Percentiles rank a stretch among this genome's conserved stretches.
Evolutionary conservation across 2,797 vertebrate genomes (phyloP).

Genomic region (Erethizon dorsatum): DNA sequence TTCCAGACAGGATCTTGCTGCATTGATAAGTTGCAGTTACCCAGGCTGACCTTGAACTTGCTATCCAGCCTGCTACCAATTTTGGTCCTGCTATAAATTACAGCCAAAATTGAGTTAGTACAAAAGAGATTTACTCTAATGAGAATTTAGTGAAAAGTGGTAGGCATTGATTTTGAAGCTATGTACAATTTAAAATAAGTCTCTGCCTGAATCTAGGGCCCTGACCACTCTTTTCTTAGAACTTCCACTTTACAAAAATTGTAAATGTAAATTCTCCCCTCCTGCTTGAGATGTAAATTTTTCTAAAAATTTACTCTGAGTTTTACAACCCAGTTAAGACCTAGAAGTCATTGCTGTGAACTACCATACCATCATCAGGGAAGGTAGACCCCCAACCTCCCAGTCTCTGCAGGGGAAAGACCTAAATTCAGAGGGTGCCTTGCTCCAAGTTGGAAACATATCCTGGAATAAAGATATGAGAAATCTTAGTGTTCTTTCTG

Average conservation of each 20-base stretch:
- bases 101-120: not conserved
- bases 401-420: not conserved
- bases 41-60: too few relatives aligned
- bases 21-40: too few relatives aligned
- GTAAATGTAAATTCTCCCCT: too few relatives aligned
- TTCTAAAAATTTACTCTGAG: not conserved
- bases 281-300: not conserved
- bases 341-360: not conserved
- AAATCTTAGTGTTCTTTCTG: not conserved
- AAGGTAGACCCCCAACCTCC: not conserved
- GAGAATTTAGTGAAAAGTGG: not conserved
- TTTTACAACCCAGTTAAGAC: not conserved
- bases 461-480: not conserved
- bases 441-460: not conserved
- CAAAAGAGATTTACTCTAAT: too few relatives aligned
- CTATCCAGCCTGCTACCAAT: too few relatives aligned
- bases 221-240: not conserved
- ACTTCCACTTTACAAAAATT: not conserved
- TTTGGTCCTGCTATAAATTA: not conserved
- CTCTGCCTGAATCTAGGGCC: not conserved
- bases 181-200: not conserved
- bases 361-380: not conserved
- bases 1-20: too few relatives aligned
- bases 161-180: not conserved
- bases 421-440: not conserved